Evolutionary conservation across 2,888 invertebrate species (phyloP).

Genomic region (Pyrrhosoma nymphula): DNA sequence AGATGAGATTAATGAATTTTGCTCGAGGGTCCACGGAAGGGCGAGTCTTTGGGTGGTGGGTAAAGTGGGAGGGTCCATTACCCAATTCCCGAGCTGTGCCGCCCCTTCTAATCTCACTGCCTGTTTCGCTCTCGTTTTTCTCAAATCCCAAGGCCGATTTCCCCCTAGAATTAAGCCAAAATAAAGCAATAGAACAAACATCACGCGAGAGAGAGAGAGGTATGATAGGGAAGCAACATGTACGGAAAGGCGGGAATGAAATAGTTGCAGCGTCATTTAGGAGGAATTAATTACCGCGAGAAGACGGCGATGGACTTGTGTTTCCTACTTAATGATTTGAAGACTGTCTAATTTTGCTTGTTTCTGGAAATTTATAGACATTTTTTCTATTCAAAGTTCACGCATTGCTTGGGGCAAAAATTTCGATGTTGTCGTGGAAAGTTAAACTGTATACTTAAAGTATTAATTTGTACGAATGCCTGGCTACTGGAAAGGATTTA

Average conservation of each 20-base stretch:
- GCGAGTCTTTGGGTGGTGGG: neutral
- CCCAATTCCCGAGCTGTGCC: neutral
- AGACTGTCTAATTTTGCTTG: no score
- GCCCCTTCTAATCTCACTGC: neutral
- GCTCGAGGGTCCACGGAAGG: neutral
- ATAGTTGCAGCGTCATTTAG: neutral
- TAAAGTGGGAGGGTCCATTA: neutral
- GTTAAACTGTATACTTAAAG: no score
- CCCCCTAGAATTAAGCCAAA: neutral
- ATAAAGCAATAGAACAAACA: constrained; percentile 14
- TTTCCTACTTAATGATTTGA: no score
- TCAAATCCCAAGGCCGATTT: neutral
- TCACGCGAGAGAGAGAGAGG: constrained; percentile 6
- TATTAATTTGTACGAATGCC: no score
- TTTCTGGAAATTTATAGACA: no score
- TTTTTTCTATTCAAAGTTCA: no score
- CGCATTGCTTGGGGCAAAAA: no score
- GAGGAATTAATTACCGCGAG: no score
- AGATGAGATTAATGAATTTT: neutral
- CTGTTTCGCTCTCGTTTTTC: constrained; percentile 1
- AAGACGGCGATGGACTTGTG: no score
- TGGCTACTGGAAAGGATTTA: no score
- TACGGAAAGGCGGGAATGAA: neutral
- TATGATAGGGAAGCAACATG: neutral
- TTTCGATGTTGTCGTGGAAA: no score